Base-by-base conservation (phyloP, 2,113 vertebrate genomes). In the Excalfactoria chinensis region DNA sequence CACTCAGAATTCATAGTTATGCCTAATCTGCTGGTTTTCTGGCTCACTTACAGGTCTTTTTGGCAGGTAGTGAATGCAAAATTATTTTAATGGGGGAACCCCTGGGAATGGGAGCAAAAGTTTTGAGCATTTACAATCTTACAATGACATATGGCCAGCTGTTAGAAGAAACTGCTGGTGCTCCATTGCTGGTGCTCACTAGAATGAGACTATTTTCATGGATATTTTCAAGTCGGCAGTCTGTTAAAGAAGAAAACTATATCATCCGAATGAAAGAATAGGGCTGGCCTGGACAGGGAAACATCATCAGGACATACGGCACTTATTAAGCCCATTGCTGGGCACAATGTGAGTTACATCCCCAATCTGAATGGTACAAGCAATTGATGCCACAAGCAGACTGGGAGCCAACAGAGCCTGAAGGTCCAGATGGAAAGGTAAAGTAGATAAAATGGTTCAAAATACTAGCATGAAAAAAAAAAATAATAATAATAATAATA, bases 1-100 rank as follows among this genome's bases (percentile, higher is more conserved):
- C 90, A 95, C 96, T 97, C 97, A 91, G 97, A 97, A 98, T 97
- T 97, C 97, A 97, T 97, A 97, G 97, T 98, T 98, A 97, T 95
- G 95, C 95, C 94, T 98, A 97, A 98, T 98, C 97, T 97, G 96
- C 95, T 68, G 89, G 95, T 97, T 97, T 96, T 94, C 95, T 98
- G 98, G 98, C 98, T 97, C 86, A 44, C 86, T 97, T 97, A 94
- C 97, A 97, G 95, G 89, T 86, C 84, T 58, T 90, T 88, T 98
- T 98, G 98, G 98, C 98, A 98, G 95, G 95, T 98, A 96, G 70
- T 98, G 98, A 98, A 98, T 98, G 96, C 95, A 97, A 97, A 98
- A 97, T 97, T 89, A 97, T 97, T 98, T 97, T 98, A 98, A 98
- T 98, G 96, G 97, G 86, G 90, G 87, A 90, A 96, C 96, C 96